Evolutionary conservation across 1,140 invertebrate genomes (phyloP).

Genomic region (Drosophila serrata): DNA sequence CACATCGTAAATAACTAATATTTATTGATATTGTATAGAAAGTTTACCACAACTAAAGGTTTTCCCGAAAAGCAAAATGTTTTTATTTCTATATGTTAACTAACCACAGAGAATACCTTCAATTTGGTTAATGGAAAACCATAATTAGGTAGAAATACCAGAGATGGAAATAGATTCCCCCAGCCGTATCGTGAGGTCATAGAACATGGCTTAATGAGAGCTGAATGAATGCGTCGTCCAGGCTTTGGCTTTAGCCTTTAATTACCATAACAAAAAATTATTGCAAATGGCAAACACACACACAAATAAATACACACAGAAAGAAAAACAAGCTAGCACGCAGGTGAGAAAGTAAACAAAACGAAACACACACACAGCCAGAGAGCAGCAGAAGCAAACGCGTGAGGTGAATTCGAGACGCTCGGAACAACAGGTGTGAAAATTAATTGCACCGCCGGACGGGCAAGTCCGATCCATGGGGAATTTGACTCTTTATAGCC

Average conservation of each 20-base stretch:
- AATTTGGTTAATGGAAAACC: constrained; percentile 25
- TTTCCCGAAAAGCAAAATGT: background rate
- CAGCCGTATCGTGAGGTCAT: constrained; percentile 15
- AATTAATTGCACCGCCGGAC: constrained; percentile 54
- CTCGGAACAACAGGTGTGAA: constrained; percentile 64
- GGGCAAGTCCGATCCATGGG: constrained; percentile 38
- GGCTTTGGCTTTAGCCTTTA: constrained; percentile 34
- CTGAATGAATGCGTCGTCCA: constrained; percentile 12
- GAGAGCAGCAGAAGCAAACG: constrained; percentile 20
- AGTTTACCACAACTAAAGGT: background rate
- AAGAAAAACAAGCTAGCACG: constrained; percentile 53
- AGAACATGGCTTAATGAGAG: constrained; percentile 19
- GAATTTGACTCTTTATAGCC: constrained; percentile 53
- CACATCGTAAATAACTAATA: background rate
- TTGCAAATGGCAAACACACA: constrained; percentile 50
- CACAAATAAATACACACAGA: constrained; percentile 11
- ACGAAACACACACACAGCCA: constrained; percentile 5
- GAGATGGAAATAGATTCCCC: constrained; percentile 7
- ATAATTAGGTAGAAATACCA: constrained; percentile 2
- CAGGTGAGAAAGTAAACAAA: constrained; percentile 75
- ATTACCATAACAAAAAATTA: constrained; percentile 69
- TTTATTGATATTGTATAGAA: background rate
- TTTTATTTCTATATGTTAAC: background rate
- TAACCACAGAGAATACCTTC: background rate
- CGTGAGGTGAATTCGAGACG: constrained; percentile 50